Conservation (phyloP, 2,113 vertebrate genomes). For the Rhineura floridana region DNA sequence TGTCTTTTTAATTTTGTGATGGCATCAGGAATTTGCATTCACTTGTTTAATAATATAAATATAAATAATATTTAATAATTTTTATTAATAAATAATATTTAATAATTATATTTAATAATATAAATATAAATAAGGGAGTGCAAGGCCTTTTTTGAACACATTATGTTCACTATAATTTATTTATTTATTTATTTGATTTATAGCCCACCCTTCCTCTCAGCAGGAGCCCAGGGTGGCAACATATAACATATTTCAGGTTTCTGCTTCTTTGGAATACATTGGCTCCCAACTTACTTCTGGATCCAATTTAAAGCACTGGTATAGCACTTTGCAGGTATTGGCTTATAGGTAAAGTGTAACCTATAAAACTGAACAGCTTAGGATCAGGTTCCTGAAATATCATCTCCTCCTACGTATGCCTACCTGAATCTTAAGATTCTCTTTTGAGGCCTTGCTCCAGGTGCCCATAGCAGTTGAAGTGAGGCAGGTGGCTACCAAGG, state of each 20-base stretch:
- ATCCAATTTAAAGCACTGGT: not conserved
- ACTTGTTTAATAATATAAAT: conserved; percentile 33
- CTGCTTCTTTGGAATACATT: conserved; percentile 18
- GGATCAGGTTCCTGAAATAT: not conserved
- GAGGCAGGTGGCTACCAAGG: not conserved
- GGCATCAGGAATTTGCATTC: not conserved
- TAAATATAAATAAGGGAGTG: too few relatives aligned
- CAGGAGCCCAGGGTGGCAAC: not conserved
- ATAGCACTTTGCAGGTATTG: too few relatives aligned
- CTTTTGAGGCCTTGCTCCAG: not conserved
- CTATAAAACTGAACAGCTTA: not conserved
- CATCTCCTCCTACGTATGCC: too few relatives aligned
- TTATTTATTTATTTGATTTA: not conserved
- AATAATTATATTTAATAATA: too few relatives aligned
- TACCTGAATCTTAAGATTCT: too few relatives aligned
- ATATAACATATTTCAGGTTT: conserved; percentile 1
- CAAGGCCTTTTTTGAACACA: conserved; percentile 36
- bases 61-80: too few relatives aligned
- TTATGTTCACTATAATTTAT: too few relatives aligned
- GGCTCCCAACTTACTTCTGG: accelerated
- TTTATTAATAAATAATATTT: too few relatives aligned
- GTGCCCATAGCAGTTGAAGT: not conserved
- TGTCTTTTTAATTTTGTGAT: conserved; percentile 36
- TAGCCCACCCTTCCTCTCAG: too few relatives aligned
- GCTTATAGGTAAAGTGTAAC: too few relatives aligned